phyloP scores from a whole-genome alignment of 2,888 invertebrate species.

The Leptogaster cylindrica region DNA sequence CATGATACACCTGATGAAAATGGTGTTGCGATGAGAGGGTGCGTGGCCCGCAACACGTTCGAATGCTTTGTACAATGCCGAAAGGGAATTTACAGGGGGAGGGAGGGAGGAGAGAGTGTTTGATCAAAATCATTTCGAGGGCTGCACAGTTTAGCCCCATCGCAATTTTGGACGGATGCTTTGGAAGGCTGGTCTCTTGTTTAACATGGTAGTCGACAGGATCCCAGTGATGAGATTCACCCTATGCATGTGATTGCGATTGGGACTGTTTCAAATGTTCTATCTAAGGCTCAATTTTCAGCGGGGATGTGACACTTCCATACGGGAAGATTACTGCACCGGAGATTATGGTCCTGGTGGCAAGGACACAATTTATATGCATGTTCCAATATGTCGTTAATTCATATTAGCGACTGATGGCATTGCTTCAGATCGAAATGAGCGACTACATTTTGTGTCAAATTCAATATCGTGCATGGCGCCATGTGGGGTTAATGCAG shows the following conservation, averaged over 20 bases:
- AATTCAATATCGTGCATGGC: too few species aligned
- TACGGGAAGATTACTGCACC: conserved; percentile 20
- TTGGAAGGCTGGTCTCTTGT: conserved; percentile 12
- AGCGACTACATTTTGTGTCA: conserved; percentile 14
- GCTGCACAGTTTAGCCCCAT: conserved; percentile 18
- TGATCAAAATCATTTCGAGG: conserved; percentile 12
- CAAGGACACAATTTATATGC: conserved; percentile 46
- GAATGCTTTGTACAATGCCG: background rate
- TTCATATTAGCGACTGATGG: conserved; percentile 43
- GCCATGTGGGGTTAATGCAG: too few species aligned
- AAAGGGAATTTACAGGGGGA: background rate
- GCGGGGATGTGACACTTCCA: conserved; percentile 25
- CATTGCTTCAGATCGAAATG: conserved; percentile 33
- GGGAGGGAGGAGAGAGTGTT: background rate
- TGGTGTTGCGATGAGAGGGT: background rate
- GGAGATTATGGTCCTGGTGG: conserved; percentile 20
- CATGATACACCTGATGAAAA: background rate
- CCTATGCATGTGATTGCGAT: background rate
- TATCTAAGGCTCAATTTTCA: background rate
- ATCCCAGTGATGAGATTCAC: background rate
- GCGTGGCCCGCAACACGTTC: conserved; percentile 1
- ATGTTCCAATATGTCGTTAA: conserved; percentile 48
- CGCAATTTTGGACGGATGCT: conserved; percentile 26
- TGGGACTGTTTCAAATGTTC: background rate
- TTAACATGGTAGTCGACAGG: conserved; percentile 11